Percentiles rank a stretch among this genome's conserved stretches.
Conservation (phyloP, 2,113 vertebrate genomes). For the Tapirus terrestris region DNA sequence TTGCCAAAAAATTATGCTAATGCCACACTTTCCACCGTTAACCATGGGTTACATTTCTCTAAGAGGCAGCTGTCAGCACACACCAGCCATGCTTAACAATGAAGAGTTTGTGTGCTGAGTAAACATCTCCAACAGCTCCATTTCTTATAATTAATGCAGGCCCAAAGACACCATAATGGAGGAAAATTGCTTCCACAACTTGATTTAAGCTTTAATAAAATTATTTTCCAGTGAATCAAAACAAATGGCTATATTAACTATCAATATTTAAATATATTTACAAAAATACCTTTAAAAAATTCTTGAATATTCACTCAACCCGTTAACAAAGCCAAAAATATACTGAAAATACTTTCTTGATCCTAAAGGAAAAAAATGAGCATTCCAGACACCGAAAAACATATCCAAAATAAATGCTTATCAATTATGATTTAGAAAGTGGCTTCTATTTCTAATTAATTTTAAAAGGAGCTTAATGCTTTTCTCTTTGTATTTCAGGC, state of each 20-base stretch:
- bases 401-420: conserved; percentile 47
- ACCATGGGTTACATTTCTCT: conserved; percentile 52
- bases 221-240: conserved; percentile 53
- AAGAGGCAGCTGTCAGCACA: conserved; percentile 59
- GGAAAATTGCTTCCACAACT: conserved; percentile 41
- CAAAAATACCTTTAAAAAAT: neutral
- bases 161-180: neutral
- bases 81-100: conserved; percentile 53
- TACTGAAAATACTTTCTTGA: neutral
- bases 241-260: conserved; percentile 28
- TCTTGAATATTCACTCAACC: neutral
- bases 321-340: neutral
- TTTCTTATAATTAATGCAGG: conserved; percentile 32
- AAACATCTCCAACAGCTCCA: neutral
- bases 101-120: conserved; percentile 61
- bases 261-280: neutral
- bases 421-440: conserved; percentile 42
- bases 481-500: neutral
- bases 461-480: conserved; percentile 3
- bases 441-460: neutral
- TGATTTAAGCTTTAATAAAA: conserved; percentile 66
- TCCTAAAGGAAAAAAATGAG: conserved; percentile 36
- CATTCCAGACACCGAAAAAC: neutral
- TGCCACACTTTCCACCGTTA: conserved; percentile 41
- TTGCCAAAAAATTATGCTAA: conserved; percentile 74